A percentile compares a stretch with the other conserved stretches of the same genome.
phyloP scores from a whole-genome alignment of 2,113 vertebrate species.

The Speoplatyrhinus poulsoni region DNA sequence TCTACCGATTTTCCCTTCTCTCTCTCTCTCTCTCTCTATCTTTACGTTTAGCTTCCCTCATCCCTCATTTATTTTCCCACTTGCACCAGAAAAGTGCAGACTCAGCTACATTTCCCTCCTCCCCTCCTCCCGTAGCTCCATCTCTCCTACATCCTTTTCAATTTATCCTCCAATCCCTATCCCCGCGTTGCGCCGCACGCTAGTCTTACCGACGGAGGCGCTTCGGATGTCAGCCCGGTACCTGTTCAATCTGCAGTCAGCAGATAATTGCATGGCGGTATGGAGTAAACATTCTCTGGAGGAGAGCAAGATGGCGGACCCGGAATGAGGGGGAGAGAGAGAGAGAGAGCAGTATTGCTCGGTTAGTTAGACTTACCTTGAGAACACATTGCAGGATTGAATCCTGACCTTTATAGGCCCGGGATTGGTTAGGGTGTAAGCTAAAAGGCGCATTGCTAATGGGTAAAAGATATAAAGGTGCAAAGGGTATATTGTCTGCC shows the following conservation, averaged over 20 bases:
- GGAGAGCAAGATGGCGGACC: background rate
- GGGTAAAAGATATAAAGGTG: too few species aligned
- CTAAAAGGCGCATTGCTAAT: too few species aligned
- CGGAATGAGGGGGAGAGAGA: constrained; percentile 3
- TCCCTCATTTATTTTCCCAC: constrained; percentile 55
- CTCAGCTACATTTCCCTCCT: constrained; percentile 47
- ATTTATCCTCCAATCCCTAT: constrained; percentile 41
- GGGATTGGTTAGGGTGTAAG: too few species aligned
- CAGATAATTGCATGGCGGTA: constrained; percentile 54
- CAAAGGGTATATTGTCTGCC: too few species aligned
- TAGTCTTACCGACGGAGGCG: constrained; percentile 15
- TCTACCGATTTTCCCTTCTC: constrained; percentile 53
- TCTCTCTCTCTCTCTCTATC: constrained; percentile 15
- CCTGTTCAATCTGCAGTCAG: constrained; percentile 42
- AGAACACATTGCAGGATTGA: too few species aligned
- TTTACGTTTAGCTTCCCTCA: constrained; percentile 46
- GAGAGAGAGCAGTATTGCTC: background rate
- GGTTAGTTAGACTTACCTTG: too few species aligned
- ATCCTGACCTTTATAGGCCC: too few species aligned
- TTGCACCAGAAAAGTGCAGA: constrained; percentile 35
- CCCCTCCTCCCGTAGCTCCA: constrained; percentile 8
- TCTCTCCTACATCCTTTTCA: constrained; percentile 46
- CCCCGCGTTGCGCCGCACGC: background rate
- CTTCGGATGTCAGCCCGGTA: constrained; percentile 33
- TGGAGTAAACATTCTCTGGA: constrained; percentile 38